Evolutionary conservation across 2,113 vertebrate species (phyloP), one percentile per base, ranked within the genome.

Genomic region (Otolemur garnettii): DNA sequence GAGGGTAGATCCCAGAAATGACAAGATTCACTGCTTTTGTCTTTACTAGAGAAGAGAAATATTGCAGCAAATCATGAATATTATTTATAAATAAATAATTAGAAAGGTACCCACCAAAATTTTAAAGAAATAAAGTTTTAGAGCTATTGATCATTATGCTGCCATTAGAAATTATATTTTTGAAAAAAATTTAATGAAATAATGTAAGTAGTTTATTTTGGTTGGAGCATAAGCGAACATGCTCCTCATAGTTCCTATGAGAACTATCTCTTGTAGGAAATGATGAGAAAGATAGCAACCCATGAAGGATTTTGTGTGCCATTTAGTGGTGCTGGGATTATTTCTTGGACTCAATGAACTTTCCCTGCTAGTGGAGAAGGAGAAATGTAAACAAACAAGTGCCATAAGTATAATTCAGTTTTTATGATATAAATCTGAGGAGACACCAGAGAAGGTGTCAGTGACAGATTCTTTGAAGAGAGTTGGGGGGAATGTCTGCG

Each of bases 141-240:
- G 77, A 83, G 35, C 21, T 60, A 87, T 45, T 82, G 42, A 57
- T 69, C 9, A 71, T 69, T 91, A 22, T 87, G 19, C 35, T 93
- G 55, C 42, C 35, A 71, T 83, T 94, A 89, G 53, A 90, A 93
- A 66, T 79, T 53, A 64, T 84, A 5, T 93, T 93, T 87, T 90
- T 91, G 26, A 74, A 93, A 96, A 93, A 87, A 59, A 90, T 55
- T 92, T 87, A 87, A 71, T 71, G 55, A 87, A 72, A 21, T 93
- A 79, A 77, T 68, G 10, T 8, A 53, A 74, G 50, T 35, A 69
- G 79, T 92, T 91, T 71, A 66, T 91, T 96, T 96, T 45, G 50
- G 21, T 26, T 28, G 21, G 26, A 35, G 30, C 35, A 28, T 35
- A 86, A 57, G 14, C 79, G 30, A 82, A 79, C 7, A 62, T 50